Percentiles rank a stretch among this genome's conserved stretches.
Evolutionary conservation across 2,113 vertebrate genomes (phyloP).

Genomic region (Nesoenas mayeri): DNA sequence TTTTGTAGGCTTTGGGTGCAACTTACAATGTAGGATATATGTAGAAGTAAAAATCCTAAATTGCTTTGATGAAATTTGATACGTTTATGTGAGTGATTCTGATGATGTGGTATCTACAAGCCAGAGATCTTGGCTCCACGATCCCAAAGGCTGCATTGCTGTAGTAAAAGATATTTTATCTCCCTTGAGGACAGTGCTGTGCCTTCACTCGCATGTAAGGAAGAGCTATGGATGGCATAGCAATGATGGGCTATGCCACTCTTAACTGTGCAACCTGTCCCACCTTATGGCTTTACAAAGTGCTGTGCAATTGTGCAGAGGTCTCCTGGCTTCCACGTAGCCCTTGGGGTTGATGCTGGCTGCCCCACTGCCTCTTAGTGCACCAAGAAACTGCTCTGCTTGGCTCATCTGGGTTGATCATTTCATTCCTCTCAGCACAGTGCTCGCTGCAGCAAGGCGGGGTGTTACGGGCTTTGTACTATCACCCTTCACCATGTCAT

Average conservation of each 20-base stretch:
- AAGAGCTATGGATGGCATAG: no score
- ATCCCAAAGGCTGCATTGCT: not conserved
- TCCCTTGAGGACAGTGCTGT: not conserved
- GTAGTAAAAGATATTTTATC: not conserved
- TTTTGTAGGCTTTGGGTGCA: not conserved
- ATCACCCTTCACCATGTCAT: not conserved
- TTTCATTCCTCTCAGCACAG: not conserved
- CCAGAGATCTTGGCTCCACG: accelerated
- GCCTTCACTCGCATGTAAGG: accelerated
- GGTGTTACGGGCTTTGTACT: not conserved
- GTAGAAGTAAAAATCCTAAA: not conserved
- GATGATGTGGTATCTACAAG: not conserved
- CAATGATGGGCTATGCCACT: not conserved
- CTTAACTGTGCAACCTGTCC: not conserved
- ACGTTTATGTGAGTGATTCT: not conserved
- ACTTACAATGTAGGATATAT: not conserved
- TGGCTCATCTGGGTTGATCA: accelerated
- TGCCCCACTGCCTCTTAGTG: not conserved
- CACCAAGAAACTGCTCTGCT: not conserved
- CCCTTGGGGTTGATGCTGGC: not conserved
- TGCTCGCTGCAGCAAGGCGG: not conserved
- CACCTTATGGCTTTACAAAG: not conserved
- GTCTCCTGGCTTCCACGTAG: not conserved
- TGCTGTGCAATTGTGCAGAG: not conserved
- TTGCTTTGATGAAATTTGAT: not conserved